Evolutionary conservation across 2,888 invertebrate species (phyloP).

Genomic region (Spodoptera littoralis): DNA sequence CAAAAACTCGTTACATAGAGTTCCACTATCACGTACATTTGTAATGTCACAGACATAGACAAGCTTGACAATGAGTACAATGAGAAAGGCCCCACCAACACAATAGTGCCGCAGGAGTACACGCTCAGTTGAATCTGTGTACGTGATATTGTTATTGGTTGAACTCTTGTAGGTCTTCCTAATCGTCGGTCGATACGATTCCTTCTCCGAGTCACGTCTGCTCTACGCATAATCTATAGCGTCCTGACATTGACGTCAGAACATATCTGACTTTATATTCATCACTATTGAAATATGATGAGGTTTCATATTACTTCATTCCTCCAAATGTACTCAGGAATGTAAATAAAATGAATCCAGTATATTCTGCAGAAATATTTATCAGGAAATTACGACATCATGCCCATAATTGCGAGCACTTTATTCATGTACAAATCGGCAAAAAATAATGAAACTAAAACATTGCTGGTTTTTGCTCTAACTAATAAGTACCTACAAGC

Average conservation of each 20-base stretch:
- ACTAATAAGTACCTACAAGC: conserved; percentile 2
- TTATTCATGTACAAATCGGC: background rate
- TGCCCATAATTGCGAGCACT: conserved; percentile 5
- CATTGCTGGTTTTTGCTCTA: conserved; percentile 24
- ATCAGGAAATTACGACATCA: conserved; percentile 8
- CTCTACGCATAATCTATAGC: conserved; percentile 13
- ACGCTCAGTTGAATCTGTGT: conserved; percentile 15
- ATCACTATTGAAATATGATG: background rate
- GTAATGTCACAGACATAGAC: conserved; percentile 13
- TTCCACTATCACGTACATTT: conserved; percentile 19
- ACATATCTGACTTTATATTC: conserved; percentile 12
- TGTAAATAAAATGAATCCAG: conserved; percentile 15
- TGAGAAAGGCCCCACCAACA: conserved; percentile 28
- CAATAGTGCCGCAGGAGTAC: conserved; percentile 23
- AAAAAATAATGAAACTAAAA: conserved; percentile 19
- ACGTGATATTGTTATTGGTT: conserved; percentile 17
- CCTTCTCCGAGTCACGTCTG: conserved; percentile 14
- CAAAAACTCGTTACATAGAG: conserved; percentile 45
- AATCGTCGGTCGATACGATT: conserved; percentile 32
- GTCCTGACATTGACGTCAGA: background rate
- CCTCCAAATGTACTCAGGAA: conserved; percentile 14
- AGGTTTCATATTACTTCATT: conserved; percentile 11
- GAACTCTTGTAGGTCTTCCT: conserved; percentile 33
- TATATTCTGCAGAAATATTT: conserved; percentile 4
- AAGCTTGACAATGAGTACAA: conserved; percentile 43